A percentile compares a stretch with the other conserved stretches of the same genome.
phyloP scores from a whole-genome alignment of 2,113 vertebrate genomes.

The Hyaena hyaena region DNA sequence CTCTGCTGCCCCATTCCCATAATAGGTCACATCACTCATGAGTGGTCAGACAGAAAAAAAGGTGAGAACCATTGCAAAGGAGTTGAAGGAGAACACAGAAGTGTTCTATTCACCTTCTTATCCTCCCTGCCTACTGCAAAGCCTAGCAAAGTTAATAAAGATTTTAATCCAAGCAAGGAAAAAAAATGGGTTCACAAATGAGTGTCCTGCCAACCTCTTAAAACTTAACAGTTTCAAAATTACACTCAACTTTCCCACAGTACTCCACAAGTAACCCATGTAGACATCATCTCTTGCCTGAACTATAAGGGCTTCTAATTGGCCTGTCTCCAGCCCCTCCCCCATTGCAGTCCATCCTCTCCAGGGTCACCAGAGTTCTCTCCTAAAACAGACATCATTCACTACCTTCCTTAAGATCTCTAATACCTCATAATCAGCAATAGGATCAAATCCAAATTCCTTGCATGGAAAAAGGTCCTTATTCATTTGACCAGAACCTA shows the following conservation, averaged over 20 bases:
- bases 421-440: not conserved
- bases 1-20: not conserved
- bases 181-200: constrained; percentile 21
- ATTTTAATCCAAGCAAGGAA: not conserved
- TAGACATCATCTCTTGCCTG: not conserved
- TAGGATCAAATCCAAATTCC: not conserved
- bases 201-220: not conserved
- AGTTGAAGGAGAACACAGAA: not conserved
- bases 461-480: not conserved
- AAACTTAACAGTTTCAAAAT: not conserved
- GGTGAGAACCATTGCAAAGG: not conserved
- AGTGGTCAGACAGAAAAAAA: not conserved
- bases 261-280: not conserved
- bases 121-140: not conserved
- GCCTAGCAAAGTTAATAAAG: not conserved
- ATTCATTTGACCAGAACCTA: not conserved
- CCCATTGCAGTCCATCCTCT: no score
- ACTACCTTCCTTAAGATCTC: not conserved
- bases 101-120: not conserved
- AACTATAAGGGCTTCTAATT: not conserved
- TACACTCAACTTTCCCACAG: not conserved
- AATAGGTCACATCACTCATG: not conserved
- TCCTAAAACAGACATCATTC: not conserved
- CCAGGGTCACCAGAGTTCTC: not conserved
- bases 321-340: not conserved